These are phyloP conservation scores for Phocoena sinus DNA, from an alignment of 2,113 vertebrate species.

Conservation along the genomic window DNA sequence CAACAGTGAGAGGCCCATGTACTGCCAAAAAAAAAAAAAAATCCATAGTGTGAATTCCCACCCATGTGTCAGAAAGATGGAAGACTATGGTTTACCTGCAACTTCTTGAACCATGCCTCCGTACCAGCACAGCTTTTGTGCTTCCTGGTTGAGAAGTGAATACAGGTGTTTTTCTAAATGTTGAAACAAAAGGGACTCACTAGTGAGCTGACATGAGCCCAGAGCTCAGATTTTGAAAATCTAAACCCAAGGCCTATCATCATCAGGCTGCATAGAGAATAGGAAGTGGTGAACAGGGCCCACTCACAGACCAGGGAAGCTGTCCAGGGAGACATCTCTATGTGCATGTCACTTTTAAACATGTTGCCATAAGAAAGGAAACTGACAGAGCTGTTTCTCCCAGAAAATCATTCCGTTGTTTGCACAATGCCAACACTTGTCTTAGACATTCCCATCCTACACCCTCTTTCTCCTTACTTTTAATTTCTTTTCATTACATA, in stretches of 20 bases:
- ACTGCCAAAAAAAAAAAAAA: background rate
- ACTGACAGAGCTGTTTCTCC: background rate
- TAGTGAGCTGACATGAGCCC: background rate
- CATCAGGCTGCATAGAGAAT: background rate
- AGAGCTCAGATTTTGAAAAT: background rate
- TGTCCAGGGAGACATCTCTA: background rate
- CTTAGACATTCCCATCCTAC: background rate
- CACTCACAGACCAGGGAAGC: background rate
- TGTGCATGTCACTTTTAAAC: background rate
- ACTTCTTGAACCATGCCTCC: background rate
- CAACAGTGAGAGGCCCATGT: too few species aligned
- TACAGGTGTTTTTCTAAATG: background rate
- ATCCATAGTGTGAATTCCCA: background rate
- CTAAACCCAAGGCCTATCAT: background rate
- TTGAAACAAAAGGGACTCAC: background rate
- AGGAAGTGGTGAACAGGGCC: fast-evolving
- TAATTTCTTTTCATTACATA: background rate
- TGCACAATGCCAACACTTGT: background rate
- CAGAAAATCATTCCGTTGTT: background rate
- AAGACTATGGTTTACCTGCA: background rate
- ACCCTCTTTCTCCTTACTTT: background rate
- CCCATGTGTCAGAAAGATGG: background rate
- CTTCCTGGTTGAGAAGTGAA: background rate
- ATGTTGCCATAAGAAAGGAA: background rate
- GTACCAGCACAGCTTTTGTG: background rate